These are phyloP conservation scores for Seriola rivoliana DNA, from an alignment of 2,113 vertebrate genomes.

Conservation along the genomic window DNA sequence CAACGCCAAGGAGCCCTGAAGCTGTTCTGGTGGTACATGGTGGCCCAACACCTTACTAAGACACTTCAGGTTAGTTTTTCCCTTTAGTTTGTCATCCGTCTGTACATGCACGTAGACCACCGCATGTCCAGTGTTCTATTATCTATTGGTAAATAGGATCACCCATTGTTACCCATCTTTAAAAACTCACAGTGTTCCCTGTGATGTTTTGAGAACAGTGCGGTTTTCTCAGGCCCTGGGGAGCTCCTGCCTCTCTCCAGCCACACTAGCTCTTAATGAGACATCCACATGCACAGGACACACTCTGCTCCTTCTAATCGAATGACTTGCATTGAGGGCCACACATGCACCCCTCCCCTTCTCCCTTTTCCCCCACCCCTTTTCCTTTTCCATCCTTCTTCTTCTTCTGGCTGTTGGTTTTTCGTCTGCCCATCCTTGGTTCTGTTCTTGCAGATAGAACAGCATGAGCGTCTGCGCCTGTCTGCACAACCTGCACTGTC, in stretches of 20 bases:
- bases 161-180: slow-evolving; percentile 52
- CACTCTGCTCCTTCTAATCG: slow-evolving; percentile 83
- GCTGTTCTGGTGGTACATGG: no score
- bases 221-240: slow-evolving; percentile 81
- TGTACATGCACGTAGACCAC: slow-evolving; percentile 49
- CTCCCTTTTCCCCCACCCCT: slow-evolving; percentile 33
- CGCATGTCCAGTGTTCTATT: slow-evolving; percentile 54
- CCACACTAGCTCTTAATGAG: slow-evolving; percentile 82
- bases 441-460: slow-evolving; percentile 19
- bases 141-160: slow-evolving; percentile 64
- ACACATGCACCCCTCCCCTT: slow-evolving; percentile 64
- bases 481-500: slow-evolving; percentile 27
- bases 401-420: slow-evolving; percentile 29
- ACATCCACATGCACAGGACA: slow-evolving; percentile 83
- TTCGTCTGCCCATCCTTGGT: slow-evolving; percentile 31
- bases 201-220: slow-evolving; percentile 84
- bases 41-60: no score
- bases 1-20: background rate
- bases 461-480: background rate
- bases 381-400: slow-evolving; percentile 41
- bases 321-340: slow-evolving; percentile 84
- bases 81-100: no score
- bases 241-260: slow-evolving; percentile 74
- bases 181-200: slow-evolving; percentile 78
- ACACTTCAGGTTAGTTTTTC: no score